These are phyloP conservation scores for Nasonia oneida DNA, from an alignment of 2,888 invertebrate genomes.

Conservation along the genomic window DNA sequence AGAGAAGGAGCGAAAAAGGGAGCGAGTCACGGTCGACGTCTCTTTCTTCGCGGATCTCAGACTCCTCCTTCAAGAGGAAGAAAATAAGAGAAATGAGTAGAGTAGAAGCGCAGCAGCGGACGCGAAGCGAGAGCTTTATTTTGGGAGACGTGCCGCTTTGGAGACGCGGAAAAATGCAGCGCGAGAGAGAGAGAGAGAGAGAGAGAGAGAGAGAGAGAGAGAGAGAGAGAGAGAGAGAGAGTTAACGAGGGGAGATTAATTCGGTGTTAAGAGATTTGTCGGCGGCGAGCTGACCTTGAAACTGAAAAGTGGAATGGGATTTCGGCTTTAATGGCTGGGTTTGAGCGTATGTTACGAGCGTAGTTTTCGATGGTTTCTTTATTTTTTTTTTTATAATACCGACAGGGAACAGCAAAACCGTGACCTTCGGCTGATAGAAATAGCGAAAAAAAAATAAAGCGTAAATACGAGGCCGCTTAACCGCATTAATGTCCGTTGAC, in stretches of 20 bases:
- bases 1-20: background rate
- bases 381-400: background rate
- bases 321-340: background rate
- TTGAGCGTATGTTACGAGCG: background rate
- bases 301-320: background rate
- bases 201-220: no score
- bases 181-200: no score
- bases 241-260: slow-evolving; percentile 1
- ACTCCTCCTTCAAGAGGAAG: background rate
- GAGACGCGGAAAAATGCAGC: background rate
- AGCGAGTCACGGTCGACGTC: slow-evolving; percentile 2
- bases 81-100: background rate
- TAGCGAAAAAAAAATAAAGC: background rate
- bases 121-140: background rate
- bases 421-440: background rate
- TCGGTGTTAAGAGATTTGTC: slow-evolving; percentile 25
- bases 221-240: no score
- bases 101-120: background rate
- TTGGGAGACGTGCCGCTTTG: background rate
- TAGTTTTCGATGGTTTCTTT: background rate
- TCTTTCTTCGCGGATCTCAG: slow-evolving; percentile 3
- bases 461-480: background rate
- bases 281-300: background rate
- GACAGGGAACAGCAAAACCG: background rate
- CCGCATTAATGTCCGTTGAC: background rate